phyloP scores from a whole-genome alignment of 2,113 vertebrate genomes.

The Cyrtonyx montezumae region DNA sequence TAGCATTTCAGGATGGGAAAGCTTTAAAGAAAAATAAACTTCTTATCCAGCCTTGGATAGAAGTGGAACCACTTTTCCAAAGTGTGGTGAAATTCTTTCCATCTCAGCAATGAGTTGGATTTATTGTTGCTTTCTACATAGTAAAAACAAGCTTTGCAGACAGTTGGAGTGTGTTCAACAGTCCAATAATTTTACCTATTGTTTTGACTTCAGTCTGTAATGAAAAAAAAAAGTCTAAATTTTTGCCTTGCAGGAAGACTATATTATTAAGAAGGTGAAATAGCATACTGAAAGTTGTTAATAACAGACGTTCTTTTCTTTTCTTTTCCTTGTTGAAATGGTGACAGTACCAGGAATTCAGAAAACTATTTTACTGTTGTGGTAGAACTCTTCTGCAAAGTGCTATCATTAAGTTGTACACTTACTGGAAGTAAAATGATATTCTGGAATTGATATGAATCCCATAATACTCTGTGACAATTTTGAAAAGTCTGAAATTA shows the following conservation, averaged over 20 bases:
- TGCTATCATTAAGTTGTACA: neutral
- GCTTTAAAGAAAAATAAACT: constrained; percentile 3
- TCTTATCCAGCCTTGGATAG: neutral
- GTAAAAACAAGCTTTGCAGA: neutral
- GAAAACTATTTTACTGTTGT: neutral
- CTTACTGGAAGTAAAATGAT: neutral
- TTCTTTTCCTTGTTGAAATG: neutral
- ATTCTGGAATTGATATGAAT: neutral
- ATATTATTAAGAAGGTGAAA: neutral
- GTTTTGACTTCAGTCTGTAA: neutral
- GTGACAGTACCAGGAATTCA: neutral
- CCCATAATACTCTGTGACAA: neutral
- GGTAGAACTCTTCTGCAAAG: neutral
- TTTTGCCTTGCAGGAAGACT: neutral
- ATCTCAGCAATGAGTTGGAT: neutral
- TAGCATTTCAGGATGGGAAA: constrained; percentile 12
- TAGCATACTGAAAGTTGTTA: neutral
- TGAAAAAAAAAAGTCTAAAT: neutral
- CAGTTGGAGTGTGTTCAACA: neutral
- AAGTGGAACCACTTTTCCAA: constrained; percentile 11
- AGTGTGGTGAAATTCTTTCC: constrained; percentile 52
- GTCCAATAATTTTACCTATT: neutral
- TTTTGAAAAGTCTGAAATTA: neutral
- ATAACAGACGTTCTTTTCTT: neutral
- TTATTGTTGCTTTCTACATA: neutral